Evolutionary conservation across 2,113 vertebrate genomes (phyloP).

Genomic region (Sturnira hondurensis): DNA sequence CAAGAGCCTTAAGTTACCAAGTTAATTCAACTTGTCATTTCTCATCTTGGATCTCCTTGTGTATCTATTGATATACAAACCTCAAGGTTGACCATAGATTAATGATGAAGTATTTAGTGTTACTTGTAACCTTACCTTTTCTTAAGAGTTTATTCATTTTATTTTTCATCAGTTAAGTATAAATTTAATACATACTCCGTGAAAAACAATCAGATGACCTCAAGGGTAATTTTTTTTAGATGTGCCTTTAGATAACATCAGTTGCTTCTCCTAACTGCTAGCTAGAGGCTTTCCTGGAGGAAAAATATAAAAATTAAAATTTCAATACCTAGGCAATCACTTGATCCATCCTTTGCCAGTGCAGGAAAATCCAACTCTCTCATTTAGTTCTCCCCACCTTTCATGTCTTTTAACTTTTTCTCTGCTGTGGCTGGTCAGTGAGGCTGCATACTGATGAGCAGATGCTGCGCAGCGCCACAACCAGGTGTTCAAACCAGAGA

Average conservation of each 20-base stretch:
- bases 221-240: not conserved
- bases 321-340: not conserved
- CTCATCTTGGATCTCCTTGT: not conserved
- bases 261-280: not conserved
- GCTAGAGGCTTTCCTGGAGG: not conserved
- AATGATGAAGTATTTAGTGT: not conserved
- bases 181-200: not conserved
- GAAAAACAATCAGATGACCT: not conserved
- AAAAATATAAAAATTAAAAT: not conserved
- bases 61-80: not conserved
- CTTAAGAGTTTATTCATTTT: not conserved
- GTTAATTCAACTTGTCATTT: not conserved
- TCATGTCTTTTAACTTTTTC: not conserved
- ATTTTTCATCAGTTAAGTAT: not conserved
- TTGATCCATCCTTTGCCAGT: not conserved
- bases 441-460: not conserved
- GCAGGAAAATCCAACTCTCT: not conserved
- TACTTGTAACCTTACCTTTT: not conserved
- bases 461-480: not conserved
- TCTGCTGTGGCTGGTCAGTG: not conserved
- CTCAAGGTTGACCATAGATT: not conserved
- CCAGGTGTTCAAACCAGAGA: not conserved
- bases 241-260: not conserved
- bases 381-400: not conserved
- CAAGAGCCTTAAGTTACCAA: not conserved